Evolutionary conservation across 2,888 invertebrate species (phyloP).

Genomic region (Dione juno): DNA sequence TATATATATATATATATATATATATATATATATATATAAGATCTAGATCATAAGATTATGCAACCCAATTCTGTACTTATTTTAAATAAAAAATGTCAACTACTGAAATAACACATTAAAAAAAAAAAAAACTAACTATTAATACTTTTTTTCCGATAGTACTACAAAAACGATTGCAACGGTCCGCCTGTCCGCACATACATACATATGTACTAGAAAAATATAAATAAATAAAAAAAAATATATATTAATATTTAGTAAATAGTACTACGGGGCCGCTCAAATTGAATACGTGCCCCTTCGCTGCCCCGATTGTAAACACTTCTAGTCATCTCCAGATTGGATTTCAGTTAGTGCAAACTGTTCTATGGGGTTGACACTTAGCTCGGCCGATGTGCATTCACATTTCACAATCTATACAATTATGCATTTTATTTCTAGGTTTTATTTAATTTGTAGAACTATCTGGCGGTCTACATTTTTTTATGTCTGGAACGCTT

Average conservation of each 20-base stretch:
- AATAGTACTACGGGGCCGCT: conserved; percentile 40
- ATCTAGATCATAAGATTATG: too few species aligned
- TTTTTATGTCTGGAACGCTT: not conserved
- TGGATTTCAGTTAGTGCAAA: conserved; percentile 36
- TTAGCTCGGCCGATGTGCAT: not conserved
- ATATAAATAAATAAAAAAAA: conserved; percentile 37
- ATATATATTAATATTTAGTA: conserved; percentile 46
- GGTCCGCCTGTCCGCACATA: conserved; percentile 12
- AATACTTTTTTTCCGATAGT: not conserved
- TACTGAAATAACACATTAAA: too few species aligned
- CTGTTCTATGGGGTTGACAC: conserved; percentile 18
- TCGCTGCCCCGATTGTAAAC: conserved; percentile 42
- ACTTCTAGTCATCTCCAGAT: conserved; percentile 38
- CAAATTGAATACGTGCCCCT: conserved; percentile 52
- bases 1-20: too few species aligned
- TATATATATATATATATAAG: too few species aligned
- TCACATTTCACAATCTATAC: not conserved
- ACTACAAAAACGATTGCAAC: conserved; percentile 25
- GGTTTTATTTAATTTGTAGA: conserved; percentile 9
- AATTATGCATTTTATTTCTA: conserved; percentile 7
- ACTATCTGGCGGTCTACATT: not conserved
- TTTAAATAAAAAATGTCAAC: too few species aligned
- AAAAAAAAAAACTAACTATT: not conserved
- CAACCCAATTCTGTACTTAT: too few species aligned
- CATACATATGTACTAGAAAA: not conserved